Evolutionary conservation across 2,888 invertebrate genomes (phyloP), one percentile per base, ranked within the genome.

Genomic region (Idaea biselata): DNA sequence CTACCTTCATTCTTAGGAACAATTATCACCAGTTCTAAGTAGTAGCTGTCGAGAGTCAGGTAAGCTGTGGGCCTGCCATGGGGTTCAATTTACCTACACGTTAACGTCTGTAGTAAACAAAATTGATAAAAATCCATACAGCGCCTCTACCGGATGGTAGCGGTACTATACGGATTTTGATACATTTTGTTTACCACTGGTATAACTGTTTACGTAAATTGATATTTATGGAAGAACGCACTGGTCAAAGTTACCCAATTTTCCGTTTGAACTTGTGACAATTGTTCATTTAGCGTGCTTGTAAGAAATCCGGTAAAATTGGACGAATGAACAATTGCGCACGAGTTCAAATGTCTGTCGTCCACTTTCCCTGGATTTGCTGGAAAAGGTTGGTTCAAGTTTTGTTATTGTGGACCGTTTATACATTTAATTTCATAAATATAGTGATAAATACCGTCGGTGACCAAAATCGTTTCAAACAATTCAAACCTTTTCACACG

Each of bases 201-300:
- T n/a, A n/a, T 5, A 25, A 25, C 25, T 3, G 3, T 5, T 25
- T 25, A n/a, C 25, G 25, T 25, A 25, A 25, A 25, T 25, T 25
- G 25, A 25, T 3, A 25, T 25, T 25, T 3, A 3, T 25, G 25
- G 25, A 3, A 25, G 25, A 25, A 25, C 25, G 25, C 25, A 3
- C 5, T 25, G 25, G 1, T 25, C 25, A n/a, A 55, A n/a, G 11
- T 11, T 44, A 55, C 16, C 16, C n/a, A 55, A 11, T 7, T 55
- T 17, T 6, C 61, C 62, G 60, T 75, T 80, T 80, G 77, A 82
- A 81, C 78, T 82, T 84, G 83, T 83, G 82, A 73, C 83, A 83
- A 83, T 83, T 83, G 84, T 86, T 86, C 82, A 69, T 74, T 63
- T 55, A 58, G 55, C 58, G 60, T 59, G 60, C 31, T 33, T 25